Conservation (phyloP, 1,140 invertebrate genomes). For the Cheumatopsyche charites region DNA sequence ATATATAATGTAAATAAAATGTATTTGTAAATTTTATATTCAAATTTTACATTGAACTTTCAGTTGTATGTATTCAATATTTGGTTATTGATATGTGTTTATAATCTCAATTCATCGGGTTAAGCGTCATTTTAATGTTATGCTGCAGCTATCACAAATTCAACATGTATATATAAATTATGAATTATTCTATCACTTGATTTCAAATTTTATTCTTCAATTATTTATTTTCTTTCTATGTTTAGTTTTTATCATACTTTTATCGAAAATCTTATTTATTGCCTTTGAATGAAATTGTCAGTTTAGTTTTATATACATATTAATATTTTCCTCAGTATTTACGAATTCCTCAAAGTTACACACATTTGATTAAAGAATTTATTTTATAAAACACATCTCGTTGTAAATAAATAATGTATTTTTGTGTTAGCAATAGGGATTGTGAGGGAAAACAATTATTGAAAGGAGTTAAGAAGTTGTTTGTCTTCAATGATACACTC, state of each 20-base stretch:
- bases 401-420: constrained; percentile 35
- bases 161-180: constrained; percentile 3
- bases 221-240: background rate
- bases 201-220: background rate
- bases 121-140: no score
- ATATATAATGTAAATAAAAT: constrained; percentile 10
- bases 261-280: constrained; percentile 14
- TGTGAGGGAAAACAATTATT: constrained; percentile 25
- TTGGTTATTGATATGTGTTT: no score
- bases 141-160: background rate
- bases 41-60: constrained; percentile 13
- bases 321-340: constrained; percentile 31
- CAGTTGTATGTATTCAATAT: background rate
- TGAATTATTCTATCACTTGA: background rate
- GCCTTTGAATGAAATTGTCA: constrained; percentile 17
- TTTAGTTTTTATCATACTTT: background rate
- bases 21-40: constrained; percentile 22
- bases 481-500: background rate
- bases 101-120: no score
- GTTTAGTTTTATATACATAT: constrained; percentile 18
- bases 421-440: constrained; percentile 36
- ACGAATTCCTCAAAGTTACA: constrained; percentile 21
- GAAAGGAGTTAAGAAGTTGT: background rate
- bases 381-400: constrained; percentile 28
- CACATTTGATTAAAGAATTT: background rate